phyloP scores from a whole-genome alignment of 2,888 invertebrate species.

The Acanthosepion lycidas region DNA sequence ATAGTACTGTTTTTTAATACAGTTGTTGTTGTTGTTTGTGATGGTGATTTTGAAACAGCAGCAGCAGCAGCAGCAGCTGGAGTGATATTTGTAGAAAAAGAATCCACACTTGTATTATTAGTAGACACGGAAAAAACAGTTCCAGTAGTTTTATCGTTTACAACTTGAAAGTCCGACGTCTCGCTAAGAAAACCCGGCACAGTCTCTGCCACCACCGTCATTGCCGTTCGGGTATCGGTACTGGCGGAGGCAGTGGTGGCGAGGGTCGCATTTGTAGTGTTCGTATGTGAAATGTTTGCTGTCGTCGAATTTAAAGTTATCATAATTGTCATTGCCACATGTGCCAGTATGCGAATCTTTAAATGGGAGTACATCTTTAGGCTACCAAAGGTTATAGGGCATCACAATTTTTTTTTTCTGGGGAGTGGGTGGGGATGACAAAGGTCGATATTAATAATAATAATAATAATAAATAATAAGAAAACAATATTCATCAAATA shows the following conservation, averaged over 20 bases:
- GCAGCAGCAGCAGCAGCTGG: neutral
- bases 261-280: neutral
- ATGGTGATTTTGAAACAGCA: neutral
- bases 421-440: too few species aligned
- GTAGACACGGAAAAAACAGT: neutral
- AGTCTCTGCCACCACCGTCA: neutral
- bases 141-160: neutral
- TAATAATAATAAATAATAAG: neutral
- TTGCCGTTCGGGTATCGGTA: neutral
- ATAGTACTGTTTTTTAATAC: neutral
- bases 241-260: neutral
- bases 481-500: neutral
- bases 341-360: neutral
- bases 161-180: neutral
- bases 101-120: neutral
- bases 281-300: neutral
- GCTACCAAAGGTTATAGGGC: neutral
- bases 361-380: neutral
- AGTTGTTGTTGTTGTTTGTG: neutral
- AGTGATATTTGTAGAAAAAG: neutral
- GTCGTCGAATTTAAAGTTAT: neutral
- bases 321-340: neutral
- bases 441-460: too few species aligned
- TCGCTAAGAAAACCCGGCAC: neutral
- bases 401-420: too few species aligned